These are phyloP conservation scores for Oscarella lobularis DNA, from an alignment of 37 sponge, comb jelly and placozoan species.

Conservation along the genomic window DNA sequence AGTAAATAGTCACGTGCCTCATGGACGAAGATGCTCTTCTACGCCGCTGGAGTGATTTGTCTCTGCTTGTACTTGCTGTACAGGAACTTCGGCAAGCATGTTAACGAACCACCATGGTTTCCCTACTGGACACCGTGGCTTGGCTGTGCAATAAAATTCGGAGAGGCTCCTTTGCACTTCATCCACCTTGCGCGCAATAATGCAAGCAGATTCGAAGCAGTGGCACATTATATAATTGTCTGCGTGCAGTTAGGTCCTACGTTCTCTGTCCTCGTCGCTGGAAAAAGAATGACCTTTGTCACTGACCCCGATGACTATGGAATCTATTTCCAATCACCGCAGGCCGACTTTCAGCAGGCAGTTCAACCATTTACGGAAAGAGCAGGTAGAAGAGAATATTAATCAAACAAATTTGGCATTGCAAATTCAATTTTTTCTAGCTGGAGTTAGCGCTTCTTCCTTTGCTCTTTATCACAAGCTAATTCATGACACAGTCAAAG, in stretches of 20 bases:
- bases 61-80: too few species aligned
- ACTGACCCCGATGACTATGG: conserved; percentile 20
- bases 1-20: too few species aligned
- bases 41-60: too few species aligned
- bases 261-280: conserved; percentile 58
- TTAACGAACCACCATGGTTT: not conserved
- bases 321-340: conserved; percentile 24
- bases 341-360: conserved; percentile 44
- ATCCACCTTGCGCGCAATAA: not conserved
- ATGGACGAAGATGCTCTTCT: too few species aligned
- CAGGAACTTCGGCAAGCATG: too few species aligned
- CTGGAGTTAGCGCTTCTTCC: conserved; percentile 27
- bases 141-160: not conserved
- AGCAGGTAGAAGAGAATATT: conserved; percentile 22
- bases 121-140: not conserved
- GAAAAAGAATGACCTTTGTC: conserved; percentile 62
- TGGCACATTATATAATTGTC: not conserved
- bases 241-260: conserved; percentile 42
- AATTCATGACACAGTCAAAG: conserved; percentile 49
- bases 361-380: conserved; percentile 40
- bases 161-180: not conserved
- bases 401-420: not conserved
- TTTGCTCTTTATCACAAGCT: conserved; percentile 37
- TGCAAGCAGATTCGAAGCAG: not conserved
- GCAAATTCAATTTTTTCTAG: conserved; percentile 15